Percentiles rank a stretch among this genome's conserved stretches.
Evolutionary conservation across 1,140 invertebrate genomes (phyloP).

Genomic region (Harpegnathos saltator): DNA sequence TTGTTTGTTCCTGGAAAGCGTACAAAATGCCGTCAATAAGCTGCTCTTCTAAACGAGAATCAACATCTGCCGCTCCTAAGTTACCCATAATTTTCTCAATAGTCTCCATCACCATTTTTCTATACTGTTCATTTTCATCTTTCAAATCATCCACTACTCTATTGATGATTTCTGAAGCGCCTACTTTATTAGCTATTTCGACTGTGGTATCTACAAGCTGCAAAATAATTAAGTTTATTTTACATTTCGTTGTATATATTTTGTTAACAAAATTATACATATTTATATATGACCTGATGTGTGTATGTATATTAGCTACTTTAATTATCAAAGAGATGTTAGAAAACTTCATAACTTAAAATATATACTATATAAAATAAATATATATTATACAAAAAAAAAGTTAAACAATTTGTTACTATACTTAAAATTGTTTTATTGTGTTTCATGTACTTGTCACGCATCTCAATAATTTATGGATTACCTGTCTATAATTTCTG

Average conservation of each 20-base stretch:
- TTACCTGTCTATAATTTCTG: constrained; percentile 96
- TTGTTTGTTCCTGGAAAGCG: constrained; percentile 99
- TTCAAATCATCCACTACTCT: constrained; percentile 99
- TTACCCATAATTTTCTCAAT: constrained; percentile 99
- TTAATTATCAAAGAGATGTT: too few species aligned
- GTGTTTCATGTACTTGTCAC: too few species aligned
- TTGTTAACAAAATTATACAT: too few species aligned
- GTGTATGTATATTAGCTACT: too few species aligned
- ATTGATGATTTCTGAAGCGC: constrained; percentile 99
- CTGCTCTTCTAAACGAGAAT: constrained; percentile 98
- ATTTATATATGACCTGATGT: too few species aligned
- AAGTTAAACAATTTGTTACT: too few species aligned
- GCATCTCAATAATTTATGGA: background rate
- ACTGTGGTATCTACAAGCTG: constrained; percentile 99
- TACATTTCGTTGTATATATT: background rate
- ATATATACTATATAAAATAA: too few species aligned
- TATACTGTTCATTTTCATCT: constrained; percentile 99
- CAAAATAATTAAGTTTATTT: constrained; percentile 53
- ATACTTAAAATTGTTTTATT: too few species aligned
- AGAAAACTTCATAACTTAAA: too few species aligned
- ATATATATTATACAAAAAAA: too few species aligned
- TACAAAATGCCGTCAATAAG: constrained; percentile 99
- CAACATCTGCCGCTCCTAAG: constrained; percentile 98
- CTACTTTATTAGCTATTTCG: constrained; percentile 99
- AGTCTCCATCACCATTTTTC: constrained; percentile 99